Evolutionary conservation across 2,888 invertebrate species (phyloP).

Genomic region (Agriopis aurantiaria): DNA sequence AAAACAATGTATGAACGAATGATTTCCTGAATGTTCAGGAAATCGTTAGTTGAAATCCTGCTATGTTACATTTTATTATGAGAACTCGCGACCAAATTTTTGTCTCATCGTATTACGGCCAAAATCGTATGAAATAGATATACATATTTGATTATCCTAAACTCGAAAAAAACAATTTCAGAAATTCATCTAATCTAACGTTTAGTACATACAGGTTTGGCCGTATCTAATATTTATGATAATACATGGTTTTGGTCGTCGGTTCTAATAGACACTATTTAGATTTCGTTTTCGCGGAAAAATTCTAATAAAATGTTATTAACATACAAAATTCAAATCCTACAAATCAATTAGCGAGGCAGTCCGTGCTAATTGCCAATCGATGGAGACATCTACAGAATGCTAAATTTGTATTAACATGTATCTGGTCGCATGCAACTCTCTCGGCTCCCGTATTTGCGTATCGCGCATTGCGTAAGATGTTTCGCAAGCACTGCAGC

Average conservation of each 20-base stretch:
- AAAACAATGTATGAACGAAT: background rate
- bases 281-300: too few species aligned
- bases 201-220: too few species aligned
- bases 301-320: background rate
- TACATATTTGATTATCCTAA: too few species aligned
- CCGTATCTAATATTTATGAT: too few species aligned
- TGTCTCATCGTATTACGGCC: too few species aligned
- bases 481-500: conserved; percentile 77
- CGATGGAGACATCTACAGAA: conserved; percentile 24
- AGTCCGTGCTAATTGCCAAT: conserved; percentile 16
- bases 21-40: background rate
- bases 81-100: background rate
- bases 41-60: background rate
- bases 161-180: too few species aligned
- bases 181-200: too few species aligned
- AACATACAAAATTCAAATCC: background rate
- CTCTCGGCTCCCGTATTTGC: conserved; percentile 65
- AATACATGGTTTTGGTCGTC: too few species aligned
- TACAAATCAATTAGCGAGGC: conserved; percentile 13
- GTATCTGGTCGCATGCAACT: conserved; percentile 52
- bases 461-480: conserved; percentile 78
- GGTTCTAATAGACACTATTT: too few species aligned
- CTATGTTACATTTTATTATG: background rate
- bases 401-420: conserved; percentile 43
- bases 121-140: background rate